Evolutionary conservation across 2,888 invertebrate species (phyloP).

Genomic region (Caenorhabditis drosophilae): DNA sequence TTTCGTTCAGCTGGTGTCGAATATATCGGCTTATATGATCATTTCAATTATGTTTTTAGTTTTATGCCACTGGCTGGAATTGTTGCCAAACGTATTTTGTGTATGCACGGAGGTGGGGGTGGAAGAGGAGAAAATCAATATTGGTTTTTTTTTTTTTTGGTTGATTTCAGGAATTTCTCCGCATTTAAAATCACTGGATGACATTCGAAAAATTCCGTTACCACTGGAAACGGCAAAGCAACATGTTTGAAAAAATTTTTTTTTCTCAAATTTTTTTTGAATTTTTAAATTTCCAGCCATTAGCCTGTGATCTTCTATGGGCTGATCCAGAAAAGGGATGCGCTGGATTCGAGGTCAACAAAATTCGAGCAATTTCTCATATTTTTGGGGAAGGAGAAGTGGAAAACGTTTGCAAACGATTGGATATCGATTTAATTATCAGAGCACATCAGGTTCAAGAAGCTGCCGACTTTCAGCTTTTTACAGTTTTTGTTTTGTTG

Average conservation of each 20-base stretch:
- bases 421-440: conserved; percentile 44
- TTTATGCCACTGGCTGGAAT: conserved; percentile 60
- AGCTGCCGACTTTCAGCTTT: neutral
- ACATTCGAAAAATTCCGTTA: conserved; percentile 51
- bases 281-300: conserved; percentile 12
- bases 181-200: conserved; percentile 49
- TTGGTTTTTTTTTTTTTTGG: no score
- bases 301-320: conserved; percentile 57
- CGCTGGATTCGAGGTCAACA: conserved; percentile 45
- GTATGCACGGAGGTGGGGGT: conserved; percentile 59
- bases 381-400: conserved; percentile 54
- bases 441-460: conserved; percentile 47
- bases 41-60: conserved; percentile 60
- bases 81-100: conserved; percentile 51
- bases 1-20: conserved; percentile 29
- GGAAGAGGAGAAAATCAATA: no score
- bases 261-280: neutral
- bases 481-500: neutral
- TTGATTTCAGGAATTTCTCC: no score
- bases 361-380: conserved; percentile 49
- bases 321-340: conserved; percentile 49
- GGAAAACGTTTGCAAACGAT: conserved; percentile 29
- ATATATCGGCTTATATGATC: conserved; percentile 36
- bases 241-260: conserved; percentile 6
- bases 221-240: conserved; percentile 32